Conservation (phyloP, 2,113 vertebrate species). For the Crypturellus undulatus region DNA sequence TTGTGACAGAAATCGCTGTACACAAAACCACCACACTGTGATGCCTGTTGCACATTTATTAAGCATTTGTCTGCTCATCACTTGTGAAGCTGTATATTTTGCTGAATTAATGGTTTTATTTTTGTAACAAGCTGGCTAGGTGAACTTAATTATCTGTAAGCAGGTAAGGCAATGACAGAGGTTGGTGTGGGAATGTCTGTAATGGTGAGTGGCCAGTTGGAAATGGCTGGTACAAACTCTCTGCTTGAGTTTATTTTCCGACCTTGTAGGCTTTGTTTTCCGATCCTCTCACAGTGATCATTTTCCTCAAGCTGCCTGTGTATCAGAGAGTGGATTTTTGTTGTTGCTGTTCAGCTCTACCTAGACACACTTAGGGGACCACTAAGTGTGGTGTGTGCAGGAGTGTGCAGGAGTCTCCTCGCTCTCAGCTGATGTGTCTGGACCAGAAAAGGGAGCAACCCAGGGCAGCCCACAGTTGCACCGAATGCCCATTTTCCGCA, state of each 20-base stretch:
- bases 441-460: background rate
- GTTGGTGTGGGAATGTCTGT: background rate
- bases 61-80: background rate
- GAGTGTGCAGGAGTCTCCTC: background rate
- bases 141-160: background rate
- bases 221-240: background rate
- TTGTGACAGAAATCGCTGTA: background rate
- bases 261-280: background rate
- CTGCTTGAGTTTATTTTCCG: background rate
- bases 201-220: background rate
- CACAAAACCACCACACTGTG: fast-evolving
- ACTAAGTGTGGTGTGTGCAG: background rate
- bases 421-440: background rate
- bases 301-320: background rate
- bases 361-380: background rate
- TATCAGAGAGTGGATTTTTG: background rate
- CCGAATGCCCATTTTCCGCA: background rate
- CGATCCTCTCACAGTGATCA: background rate
- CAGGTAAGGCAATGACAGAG: background rate
- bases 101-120: background rate
- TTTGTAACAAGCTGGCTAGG: background rate
- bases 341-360: background rate
- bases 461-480: background rate
- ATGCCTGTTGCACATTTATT: background rate
- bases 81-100: background rate